These are phyloP conservation scores for Cyrtorhinus lividipennis DNA, from an alignment of 1,140 invertebrate genomes.

Conservation along the genomic window DNA sequence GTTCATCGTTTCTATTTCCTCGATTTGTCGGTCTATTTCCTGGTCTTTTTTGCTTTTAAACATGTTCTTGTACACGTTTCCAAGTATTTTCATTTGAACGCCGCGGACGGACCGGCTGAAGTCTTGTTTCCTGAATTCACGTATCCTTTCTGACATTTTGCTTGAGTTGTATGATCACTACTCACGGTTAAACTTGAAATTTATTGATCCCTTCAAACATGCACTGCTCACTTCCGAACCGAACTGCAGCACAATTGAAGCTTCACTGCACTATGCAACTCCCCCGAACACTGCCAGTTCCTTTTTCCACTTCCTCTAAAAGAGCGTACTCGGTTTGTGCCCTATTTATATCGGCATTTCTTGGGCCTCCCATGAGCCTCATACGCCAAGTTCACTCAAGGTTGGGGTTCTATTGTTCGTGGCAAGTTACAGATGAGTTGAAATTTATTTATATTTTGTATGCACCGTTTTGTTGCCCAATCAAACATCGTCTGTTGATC, in stretches of 20 bases:
- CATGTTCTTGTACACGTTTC: conserved; percentile 18
- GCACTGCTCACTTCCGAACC: too few species aligned
- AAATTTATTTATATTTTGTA: neutral
- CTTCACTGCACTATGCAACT: neutral
- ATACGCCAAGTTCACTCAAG: conserved; percentile 14
- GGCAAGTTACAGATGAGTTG: neutral
- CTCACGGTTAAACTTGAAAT: too few species aligned
- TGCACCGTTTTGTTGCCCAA: too few species aligned
- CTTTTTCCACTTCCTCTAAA: too few species aligned
- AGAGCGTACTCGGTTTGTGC: neutral
- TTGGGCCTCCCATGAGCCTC: neutral
- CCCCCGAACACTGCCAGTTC: too few species aligned
- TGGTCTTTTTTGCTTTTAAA: neutral
- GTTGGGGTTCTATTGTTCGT: neutral
- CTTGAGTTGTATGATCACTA: too few species aligned
- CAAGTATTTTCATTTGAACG: conserved; percentile 19
- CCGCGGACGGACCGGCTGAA: conserved; percentile 10
- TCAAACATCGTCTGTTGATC: too few species aligned
- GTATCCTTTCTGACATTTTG: neutral
- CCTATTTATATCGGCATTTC: conserved; percentile 13
- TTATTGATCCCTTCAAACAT: neutral
- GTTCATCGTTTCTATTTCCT: neutral
- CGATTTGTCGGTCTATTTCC: neutral
- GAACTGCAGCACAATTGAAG: too few species aligned
- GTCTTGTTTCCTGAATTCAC: neutral